Conservation (phyloP, 2,113 vertebrate species). For the Corvus moneduloides region DNA sequence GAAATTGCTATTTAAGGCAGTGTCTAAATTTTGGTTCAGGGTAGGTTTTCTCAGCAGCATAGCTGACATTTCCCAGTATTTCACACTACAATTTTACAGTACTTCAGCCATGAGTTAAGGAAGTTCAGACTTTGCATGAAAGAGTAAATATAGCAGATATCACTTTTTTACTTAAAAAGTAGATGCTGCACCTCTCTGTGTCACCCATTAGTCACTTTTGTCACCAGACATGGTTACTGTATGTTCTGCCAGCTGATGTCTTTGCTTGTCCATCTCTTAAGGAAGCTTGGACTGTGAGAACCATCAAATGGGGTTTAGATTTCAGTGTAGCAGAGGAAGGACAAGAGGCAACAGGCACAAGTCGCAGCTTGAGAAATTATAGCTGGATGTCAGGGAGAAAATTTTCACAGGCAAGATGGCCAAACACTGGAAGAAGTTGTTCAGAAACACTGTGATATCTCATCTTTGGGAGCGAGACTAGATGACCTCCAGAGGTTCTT, state of each 20-base stretch:
- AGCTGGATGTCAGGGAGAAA: not conserved
- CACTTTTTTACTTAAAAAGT: not conserved
- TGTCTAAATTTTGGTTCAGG: not conserved
- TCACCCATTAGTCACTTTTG: not conserved
- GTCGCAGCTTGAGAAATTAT: fast-evolving
- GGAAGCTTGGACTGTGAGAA: not conserved
- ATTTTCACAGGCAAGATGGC: not conserved
- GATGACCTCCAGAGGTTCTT: not conserved
- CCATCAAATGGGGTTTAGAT: not conserved
- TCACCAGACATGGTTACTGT: not conserved
- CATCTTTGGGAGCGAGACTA: not conserved
- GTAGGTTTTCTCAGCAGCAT: not conserved
- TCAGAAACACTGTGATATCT: not conserved
- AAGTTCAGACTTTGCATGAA: not conserved
- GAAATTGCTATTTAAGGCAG: not conserved
- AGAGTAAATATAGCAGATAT: not conserved
- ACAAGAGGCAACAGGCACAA: not conserved
- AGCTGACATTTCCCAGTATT: not conserved
- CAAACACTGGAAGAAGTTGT: not conserved
- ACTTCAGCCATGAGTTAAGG: not conserved
- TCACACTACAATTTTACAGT: not conserved
- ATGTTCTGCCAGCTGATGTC: not conserved
- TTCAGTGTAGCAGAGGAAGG: not conserved
- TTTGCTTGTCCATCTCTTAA: not conserved
- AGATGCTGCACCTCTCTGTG: not conserved